Evolutionary conservation across 1,140 invertebrate species (phyloP).

Genomic region (Pogonognathellus flavescens): DNA sequence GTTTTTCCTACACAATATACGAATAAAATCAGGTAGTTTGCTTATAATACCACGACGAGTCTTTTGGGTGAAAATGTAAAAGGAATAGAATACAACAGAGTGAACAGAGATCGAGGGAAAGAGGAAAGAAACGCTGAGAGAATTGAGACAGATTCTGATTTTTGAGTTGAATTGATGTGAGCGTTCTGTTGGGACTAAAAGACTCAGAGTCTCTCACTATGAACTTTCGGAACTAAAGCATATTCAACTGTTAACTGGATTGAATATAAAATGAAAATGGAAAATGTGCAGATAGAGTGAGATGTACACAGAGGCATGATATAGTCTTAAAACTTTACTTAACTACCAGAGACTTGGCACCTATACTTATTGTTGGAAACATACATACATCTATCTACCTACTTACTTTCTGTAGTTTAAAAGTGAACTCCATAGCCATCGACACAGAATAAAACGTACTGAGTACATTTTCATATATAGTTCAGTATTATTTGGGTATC

Average conservation of each 20-base stretch:
- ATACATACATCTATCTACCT: not conserved
- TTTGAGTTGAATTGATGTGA: slow-evolving; percentile 34
- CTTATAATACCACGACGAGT: not conserved
- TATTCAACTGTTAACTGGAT: not conserved
- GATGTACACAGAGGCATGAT: not conserved
- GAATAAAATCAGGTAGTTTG: not conserved
- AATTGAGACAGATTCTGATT: slow-evolving; percentile 42
- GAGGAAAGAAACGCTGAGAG: not conserved
- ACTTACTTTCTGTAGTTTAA: not conserved
- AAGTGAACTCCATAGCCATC: not conserved
- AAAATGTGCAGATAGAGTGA: not conserved
- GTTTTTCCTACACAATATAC: no score
- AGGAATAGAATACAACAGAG: not conserved
- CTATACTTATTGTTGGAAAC: not conserved
- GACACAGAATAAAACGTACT: not conserved
- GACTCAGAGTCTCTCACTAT: not conserved
- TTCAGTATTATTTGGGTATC: no score
- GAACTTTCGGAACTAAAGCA: not conserved
- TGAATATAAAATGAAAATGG: slow-evolving; percentile 26
- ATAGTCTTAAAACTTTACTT: not conserved
- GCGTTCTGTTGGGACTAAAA: slow-evolving; percentile 3
- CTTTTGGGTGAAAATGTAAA: not conserved
- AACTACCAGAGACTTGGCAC: not conserved
- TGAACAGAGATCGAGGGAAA: not conserved
- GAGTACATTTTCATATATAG: not conserved